Percentiles rank a stretch among this genome's conserved stretches.
phyloP scores from a whole-genome alignment of 2,888 invertebrate genomes.

The Athalia circularis region DNA sequence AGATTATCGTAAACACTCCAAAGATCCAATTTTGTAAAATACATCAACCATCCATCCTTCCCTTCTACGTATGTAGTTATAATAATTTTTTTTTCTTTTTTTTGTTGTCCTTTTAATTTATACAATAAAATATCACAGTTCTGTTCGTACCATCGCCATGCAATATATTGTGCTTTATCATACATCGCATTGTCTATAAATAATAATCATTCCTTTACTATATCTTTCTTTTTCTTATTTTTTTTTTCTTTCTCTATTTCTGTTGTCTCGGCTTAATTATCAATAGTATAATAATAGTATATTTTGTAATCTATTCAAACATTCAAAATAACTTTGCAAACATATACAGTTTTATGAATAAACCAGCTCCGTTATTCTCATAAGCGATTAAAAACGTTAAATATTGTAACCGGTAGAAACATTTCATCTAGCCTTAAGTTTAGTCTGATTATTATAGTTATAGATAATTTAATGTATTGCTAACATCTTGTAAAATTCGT shows the following conservation, averaged over 20 bases:
- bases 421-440: constrained; percentile 44
- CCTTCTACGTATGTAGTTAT: constrained; percentile 51
- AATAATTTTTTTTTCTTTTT: constrained; percentile 51
- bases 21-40: constrained; percentile 46
- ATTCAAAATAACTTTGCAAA: constrained; percentile 53
- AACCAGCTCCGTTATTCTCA: background rate
- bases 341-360: constrained; percentile 47
- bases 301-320: constrained; percentile 50
- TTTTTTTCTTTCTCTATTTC: constrained; percentile 49
- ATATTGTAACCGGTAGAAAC: constrained; percentile 53
- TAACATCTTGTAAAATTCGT: constrained; percentile 39
- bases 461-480: constrained; percentile 32
- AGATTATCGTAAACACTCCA: constrained; percentile 31
- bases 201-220: constrained; percentile 40
- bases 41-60: constrained; percentile 52
- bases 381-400: constrained; percentile 42
- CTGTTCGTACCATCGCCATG: constrained; percentile 71
- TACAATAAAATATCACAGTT: constrained; percentile 74
- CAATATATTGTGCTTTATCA: constrained; percentile 61
- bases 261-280: constrained; percentile 47
- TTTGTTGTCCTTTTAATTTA: constrained; percentile 63
- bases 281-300: constrained; percentile 53
- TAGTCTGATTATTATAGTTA: constrained; percentile 29
- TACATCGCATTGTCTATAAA: constrained; percentile 56
- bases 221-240: constrained; percentile 47